Conservation (phyloP, 2,797 vertebrate species). For the Ispidina picta region DNA sequence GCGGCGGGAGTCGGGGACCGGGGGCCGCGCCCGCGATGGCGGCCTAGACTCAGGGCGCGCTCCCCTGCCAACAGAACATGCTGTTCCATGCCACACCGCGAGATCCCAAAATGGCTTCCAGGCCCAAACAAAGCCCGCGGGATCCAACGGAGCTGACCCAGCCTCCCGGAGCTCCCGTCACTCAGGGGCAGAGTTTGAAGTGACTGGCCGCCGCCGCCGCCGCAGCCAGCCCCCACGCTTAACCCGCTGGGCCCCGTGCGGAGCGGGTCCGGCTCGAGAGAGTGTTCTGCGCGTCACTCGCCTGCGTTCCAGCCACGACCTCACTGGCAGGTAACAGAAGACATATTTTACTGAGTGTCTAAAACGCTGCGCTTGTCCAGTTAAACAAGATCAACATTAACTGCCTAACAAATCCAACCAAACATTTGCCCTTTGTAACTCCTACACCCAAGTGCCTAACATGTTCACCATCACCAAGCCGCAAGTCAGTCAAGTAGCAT, state of each 20-base stretch:
- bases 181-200: conserved; percentile 76
- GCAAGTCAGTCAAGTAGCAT: too few species aligned
- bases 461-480: rapidly evolving
- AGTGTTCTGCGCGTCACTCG: too few species aligned
- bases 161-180: conserved; percentile 77
- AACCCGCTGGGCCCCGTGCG: background rate
- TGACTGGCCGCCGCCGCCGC: conserved; percentile 74
- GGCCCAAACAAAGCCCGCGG: conserved; percentile 88
- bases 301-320: too few species aligned
- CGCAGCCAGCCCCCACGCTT: background rate
- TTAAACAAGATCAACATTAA: rapidly evolving
- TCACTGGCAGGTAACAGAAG: background rate
- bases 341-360: rapidly evolving
- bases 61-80: background rate
- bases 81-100: conserved; percentile 24
- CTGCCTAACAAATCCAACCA: background rate
- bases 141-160: conserved; percentile 76
- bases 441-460: background rate
- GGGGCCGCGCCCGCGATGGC: background rate
- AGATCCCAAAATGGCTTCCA: conserved; percentile 93
- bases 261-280: background rate
- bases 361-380: background rate
- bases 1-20: background rate
- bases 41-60: background rate
- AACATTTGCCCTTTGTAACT: background rate